phyloP scores from a whole-genome alignment of 2,797 vertebrate species.

The Cirrhinus mrigala region DNA sequence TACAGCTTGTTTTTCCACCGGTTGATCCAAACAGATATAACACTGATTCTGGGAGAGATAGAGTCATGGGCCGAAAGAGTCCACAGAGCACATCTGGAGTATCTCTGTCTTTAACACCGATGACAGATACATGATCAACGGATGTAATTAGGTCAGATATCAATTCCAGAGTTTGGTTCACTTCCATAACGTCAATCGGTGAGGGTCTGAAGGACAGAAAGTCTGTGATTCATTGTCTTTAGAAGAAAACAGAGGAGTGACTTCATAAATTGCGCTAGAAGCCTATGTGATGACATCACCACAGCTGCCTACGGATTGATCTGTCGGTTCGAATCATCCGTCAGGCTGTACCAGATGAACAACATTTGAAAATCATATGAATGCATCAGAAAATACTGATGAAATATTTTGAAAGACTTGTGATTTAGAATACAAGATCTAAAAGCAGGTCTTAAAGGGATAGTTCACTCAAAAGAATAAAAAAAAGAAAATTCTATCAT shows the following conservation, averaged over 20 bases:
- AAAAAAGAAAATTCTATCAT: neutral
- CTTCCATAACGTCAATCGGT: neutral
- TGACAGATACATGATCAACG: constrained; percentile 7
- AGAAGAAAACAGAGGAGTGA: constrained; percentile 20
- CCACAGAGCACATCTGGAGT: neutral
- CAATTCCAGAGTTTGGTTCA: neutral
- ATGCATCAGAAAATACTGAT: constrained; percentile 37
- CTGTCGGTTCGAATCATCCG: constrained; percentile 6
- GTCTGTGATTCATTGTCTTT: neutral
- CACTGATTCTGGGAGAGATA: constrained; percentile 23
- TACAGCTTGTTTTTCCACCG: constrained; percentile 53
- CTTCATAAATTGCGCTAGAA: constrained; percentile 19
- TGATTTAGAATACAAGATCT: constrained; percentile 7
- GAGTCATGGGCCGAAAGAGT: neutral
- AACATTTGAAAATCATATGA: constrained; percentile 16
- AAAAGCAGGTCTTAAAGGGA: neutral
- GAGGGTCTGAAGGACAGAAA: neutral
- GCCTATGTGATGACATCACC: constrained; percentile 31
- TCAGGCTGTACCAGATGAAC: constrained; percentile 10
- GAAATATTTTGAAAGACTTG: constrained; percentile 45
- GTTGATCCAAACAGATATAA: constrained; percentile 36
- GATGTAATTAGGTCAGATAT: neutral
- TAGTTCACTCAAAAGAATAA: neutral
- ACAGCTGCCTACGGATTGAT: constrained; percentile 29
- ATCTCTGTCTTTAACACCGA: neutral